A percentile compares a stretch with the other conserved stretches of the same genome.
These are phyloP conservation scores for Aramus guarauna DNA, from an alignment of 2,113 vertebrate genomes.

Conservation along the genomic window DNA sequence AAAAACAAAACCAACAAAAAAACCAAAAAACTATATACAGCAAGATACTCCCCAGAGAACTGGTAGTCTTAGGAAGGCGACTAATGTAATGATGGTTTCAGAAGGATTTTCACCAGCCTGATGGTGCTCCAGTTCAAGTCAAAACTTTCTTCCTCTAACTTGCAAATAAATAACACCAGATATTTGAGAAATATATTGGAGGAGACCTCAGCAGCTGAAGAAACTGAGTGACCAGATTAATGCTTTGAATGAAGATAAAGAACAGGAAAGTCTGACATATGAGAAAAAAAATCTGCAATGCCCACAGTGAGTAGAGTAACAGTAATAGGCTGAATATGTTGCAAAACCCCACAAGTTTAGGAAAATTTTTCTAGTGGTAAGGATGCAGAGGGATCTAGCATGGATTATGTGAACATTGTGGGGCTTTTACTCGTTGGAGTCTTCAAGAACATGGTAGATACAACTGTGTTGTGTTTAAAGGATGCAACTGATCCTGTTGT, in stretches of 20 bases:
- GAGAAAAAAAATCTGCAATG: neutral
- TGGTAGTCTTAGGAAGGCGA: neutral
- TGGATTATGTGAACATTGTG: neutral
- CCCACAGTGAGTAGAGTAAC: neutral
- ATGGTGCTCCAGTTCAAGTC: neutral
- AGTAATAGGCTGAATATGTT: neutral
- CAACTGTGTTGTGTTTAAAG: neutral
- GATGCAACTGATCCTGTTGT: neutral
- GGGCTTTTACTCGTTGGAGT: neutral
- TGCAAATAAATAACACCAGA: neutral
- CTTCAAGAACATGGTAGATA: neutral
- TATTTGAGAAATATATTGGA: neutral
- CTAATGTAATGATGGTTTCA: neutral
- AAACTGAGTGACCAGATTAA: neutral
- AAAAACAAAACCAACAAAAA: no score
- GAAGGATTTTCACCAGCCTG: neutral
- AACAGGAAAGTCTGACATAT: neutral
- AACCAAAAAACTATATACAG: neutral
- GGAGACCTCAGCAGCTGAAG: neutral
- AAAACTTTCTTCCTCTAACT: neutral
- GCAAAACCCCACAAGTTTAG: neutral
- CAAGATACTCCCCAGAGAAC: neutral
- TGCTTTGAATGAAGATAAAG: neutral
- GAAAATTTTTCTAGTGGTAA: neutral
- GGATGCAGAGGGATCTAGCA: neutral